A percentile compares a stretch with the other conserved stretches of the same genome.
Conservation (phyloP, 2,797 vertebrate species). For the Sebastolobus alascanus region DNA sequence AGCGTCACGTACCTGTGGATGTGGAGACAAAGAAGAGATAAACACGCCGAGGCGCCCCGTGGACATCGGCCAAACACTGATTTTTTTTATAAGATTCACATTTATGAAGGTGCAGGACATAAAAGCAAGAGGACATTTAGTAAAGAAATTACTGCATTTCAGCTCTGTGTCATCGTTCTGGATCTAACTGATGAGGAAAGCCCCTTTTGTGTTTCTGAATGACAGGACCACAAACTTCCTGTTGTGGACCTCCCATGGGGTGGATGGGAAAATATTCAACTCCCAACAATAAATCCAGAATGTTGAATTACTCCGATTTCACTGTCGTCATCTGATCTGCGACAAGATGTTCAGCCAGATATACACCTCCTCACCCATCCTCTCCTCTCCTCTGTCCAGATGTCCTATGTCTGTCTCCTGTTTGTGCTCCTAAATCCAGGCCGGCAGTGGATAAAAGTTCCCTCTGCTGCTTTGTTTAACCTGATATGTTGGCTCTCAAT, state of each 20-base stretch:
- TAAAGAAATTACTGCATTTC: background rate
- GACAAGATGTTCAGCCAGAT: conserved; percentile 57
- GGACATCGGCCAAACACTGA: conserved; percentile 21
- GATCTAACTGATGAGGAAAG: conserved; percentile 15
- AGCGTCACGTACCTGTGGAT: conserved; percentile 20
- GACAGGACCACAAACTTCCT: conserved; percentile 50
- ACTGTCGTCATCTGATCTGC: conserved; percentile 42
- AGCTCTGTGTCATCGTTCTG: background rate
- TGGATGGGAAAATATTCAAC: conserved; percentile 29
- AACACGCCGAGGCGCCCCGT: conserved; percentile 13
- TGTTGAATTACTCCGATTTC: conserved; percentile 29
- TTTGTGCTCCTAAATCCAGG: conserved; percentile 33
- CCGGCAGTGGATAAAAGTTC: conserved; percentile 33
- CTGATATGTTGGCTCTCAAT: conserved; percentile 26
- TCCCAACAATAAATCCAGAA: conserved; percentile 33
- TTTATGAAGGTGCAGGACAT: conserved; percentile 1
- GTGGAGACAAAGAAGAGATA: conserved; percentile 26
- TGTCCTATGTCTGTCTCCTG: conserved; percentile 40
- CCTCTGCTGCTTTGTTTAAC: conserved; percentile 34
- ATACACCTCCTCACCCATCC: conserved; percentile 23
- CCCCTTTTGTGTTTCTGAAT: conserved; percentile 5
- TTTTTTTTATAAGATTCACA: conserved; percentile 24
- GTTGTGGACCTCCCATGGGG: conserved; percentile 39
- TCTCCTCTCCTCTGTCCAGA: conserved; percentile 49
- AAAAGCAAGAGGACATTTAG: background rate